Evolutionary conservation across 2,888 invertebrate species (phyloP), one percentile per base, ranked within the genome.

Genomic region (Yponomeuta cagnagella): DNA sequence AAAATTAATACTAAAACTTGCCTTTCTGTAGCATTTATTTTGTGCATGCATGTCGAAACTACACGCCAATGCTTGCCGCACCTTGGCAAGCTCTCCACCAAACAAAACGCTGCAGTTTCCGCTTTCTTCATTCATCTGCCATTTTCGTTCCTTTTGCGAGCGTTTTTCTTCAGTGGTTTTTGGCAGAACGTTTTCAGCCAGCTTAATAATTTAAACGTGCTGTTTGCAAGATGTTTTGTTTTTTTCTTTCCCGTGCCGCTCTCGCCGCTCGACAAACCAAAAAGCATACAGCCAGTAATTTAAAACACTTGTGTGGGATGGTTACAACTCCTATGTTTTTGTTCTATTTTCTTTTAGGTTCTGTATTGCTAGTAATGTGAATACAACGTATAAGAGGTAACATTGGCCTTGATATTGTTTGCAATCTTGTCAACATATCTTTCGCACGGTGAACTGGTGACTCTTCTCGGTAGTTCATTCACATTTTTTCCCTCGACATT

Each of bases 101-200:
- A 68, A 48, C 48, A 48, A 43, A 43, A 48, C 68, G 48, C 23
- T 23, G 12, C 52, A 78, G 79, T 82, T 84, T 83, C 81, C 83
- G 83, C 83, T 86, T 86, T 86, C 85, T 78, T 80, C 75, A 75
- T 78, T 79, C 75, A 75, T 75, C 74, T 74, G 72, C 76, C 70
- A 73, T 23, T 68, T 68, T 52, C 30, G 68, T 68, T 52, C 48
- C 48, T 69, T 30, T 69, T 65, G 52, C 69, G 23, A 70, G 74
- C 70, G 15, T 12, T 58, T 58, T 58, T 58, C 52, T 58, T 58
- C 52, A 9, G 52, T 15, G 15, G 52, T 15, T 58, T 58, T 12
- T 58, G 15, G 12, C 52, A 58, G 6, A 58, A 58, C 2, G 52
- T 58, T 58, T 15, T 5, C 52, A 58, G 52, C 15, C 12, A 58